Conservation (phyloP, 2,888 invertebrate species). For the Microdon myrmicae region DNA sequence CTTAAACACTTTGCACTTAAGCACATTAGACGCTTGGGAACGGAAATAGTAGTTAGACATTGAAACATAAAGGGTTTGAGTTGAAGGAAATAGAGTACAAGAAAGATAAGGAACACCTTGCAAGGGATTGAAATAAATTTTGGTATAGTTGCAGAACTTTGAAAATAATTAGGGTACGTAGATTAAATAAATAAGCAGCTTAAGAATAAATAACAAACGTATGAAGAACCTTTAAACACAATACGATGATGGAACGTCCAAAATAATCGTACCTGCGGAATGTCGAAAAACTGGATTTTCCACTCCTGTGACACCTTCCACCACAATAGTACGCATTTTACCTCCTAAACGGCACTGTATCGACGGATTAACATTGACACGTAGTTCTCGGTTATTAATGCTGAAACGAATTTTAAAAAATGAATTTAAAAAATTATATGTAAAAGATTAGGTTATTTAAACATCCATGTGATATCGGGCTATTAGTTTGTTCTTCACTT, state of each 20-base stretch:
- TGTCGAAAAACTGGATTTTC: slow-evolving; percentile 64
- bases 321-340: slow-evolving; percentile 70
- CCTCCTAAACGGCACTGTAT: slow-evolving; percentile 87
- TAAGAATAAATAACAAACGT: slow-evolving; percentile 44
- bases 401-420: slow-evolving; percentile 66
- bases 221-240: slow-evolving; percentile 56
- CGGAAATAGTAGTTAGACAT: slow-evolving; percentile 19
- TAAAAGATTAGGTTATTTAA: background rate
- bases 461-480: no score
- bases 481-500: no score
- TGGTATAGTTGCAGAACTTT: no score
- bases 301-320: slow-evolving; percentile 63
- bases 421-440: background rate
- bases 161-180: no score
- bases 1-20: slow-evolving; percentile 15
- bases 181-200: slow-evolving; percentile 33
- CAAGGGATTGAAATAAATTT: no score
- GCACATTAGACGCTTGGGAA: slow-evolving; percentile 22
- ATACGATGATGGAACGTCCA: slow-evolving; percentile 66
- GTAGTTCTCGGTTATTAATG: slow-evolving; percentile 75
- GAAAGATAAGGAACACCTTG: background rate
- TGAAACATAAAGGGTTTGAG: slow-evolving; percentile 26
- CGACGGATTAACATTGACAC: slow-evolving; percentile 77
- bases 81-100: slow-evolving; percentile 15
- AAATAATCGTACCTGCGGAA: slow-evolving; percentile 63